Evolutionary conservation across 1,140 invertebrate species (phyloP).

Genomic region (Aphidius ervi): DNA sequence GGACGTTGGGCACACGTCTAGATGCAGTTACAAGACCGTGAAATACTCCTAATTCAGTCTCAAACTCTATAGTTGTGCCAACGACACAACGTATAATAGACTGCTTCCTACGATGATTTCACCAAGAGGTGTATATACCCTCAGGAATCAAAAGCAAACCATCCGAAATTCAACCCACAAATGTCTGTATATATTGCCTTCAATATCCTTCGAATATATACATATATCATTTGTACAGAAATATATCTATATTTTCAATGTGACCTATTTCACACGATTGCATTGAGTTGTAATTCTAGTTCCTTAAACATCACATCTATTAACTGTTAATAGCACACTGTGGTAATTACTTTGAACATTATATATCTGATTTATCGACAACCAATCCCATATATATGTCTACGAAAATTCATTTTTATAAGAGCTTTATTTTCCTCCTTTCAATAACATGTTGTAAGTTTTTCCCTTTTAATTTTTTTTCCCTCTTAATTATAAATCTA

Average conservation of each 20-base stretch:
- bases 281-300: conserved; percentile 11
- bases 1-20: conserved; percentile 22
- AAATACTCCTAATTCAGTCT: conserved; percentile 28
- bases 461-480: too few relatives aligned
- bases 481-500: too few relatives aligned
- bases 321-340: too few relatives aligned
- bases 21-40: conserved; percentile 22
- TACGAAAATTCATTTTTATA: too few relatives aligned
- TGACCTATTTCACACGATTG: not conserved
- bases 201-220: not conserved
- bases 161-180: not conserved
- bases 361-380: too few relatives aligned
- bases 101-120: conserved; percentile 16
- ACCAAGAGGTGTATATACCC: not conserved
- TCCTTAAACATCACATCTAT: not conserved
- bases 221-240: too few relatives aligned
- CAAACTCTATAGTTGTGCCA: conserved; percentile 10
- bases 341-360: too few relatives aligned
- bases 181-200: conserved; percentile 2
- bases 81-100: conserved; percentile 22
- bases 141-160: conserved; percentile 9
- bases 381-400: too few relatives aligned
- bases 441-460: too few relatives aligned
- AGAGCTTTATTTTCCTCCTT: too few relatives aligned
- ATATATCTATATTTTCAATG: not conserved